Conservation (phyloP, 2,888 invertebrate genomes). For the Synanthedon vespiformis region DNA sequence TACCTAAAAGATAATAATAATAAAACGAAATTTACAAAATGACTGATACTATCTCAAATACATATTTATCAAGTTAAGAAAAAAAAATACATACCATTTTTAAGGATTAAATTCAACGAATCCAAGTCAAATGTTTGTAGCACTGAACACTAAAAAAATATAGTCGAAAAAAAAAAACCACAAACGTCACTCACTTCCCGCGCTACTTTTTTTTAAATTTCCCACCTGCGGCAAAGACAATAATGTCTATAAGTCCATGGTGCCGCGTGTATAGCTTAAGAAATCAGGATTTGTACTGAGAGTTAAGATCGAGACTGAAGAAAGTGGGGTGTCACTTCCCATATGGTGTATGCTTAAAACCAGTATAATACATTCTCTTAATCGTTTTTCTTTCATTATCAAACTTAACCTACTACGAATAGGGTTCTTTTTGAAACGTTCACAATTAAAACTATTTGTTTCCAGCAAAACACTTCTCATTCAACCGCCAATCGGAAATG, state of each 20-base stretch:
- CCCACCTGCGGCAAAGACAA: neutral
- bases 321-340: conserved; percentile 43
- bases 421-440: conserved; percentile 4
- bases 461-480: conserved; percentile 10
- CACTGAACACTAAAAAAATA: conserved; percentile 9
- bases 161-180: conserved; percentile 13
- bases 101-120: conserved; percentile 11
- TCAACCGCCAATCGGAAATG: conserved; percentile 7
- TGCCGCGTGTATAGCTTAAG: conserved; percentile 16
- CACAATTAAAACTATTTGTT: conserved; percentile 12
- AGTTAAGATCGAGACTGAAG: conserved; percentile 24
- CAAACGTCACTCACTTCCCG: conserved; percentile 23
- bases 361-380: conserved; percentile 5
- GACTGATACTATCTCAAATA: neutral
- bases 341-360: conserved; percentile 16
- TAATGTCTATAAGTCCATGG: conserved; percentile 14
- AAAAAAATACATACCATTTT: conserved; percentile 21
- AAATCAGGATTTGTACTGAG: conserved; percentile 17
- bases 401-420: neutral
- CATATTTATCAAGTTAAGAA: no score
- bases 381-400: neutral
- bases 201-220: conserved; percentile 12
- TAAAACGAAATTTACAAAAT: no score
- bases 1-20: no score
- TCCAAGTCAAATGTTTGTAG: conserved; percentile 13